Evolutionary conservation across 2,888 invertebrate species (phyloP).

Genomic region (Eristalis arbustorum): DNA sequence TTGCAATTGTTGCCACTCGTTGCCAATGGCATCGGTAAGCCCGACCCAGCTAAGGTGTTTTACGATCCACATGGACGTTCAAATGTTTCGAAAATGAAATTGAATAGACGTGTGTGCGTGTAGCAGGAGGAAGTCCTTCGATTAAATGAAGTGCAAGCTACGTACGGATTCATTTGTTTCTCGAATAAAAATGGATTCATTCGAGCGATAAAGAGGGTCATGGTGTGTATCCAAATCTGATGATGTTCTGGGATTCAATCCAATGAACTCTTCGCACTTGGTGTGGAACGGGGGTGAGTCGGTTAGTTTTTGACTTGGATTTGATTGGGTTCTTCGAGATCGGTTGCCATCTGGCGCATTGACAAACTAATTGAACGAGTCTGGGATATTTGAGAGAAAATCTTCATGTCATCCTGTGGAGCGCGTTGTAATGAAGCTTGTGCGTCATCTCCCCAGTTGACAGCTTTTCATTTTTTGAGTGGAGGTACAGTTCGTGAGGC

Average conservation of each 20-base stretch:
- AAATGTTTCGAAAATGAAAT: background rate
- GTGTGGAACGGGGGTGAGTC: no score
- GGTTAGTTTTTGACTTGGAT: background rate
- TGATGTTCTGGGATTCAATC: no score
- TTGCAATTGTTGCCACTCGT: background rate
- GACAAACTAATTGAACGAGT: background rate
- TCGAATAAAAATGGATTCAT: background rate
- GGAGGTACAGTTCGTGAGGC: no score
- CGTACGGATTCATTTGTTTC: background rate
- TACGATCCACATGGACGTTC: background rate
- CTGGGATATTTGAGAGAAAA: background rate
- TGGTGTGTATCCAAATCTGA: no score
- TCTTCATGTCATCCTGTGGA: no score
- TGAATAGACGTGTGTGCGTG: background rate
- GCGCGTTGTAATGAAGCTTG: no score
- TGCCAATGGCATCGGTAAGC: background rate
- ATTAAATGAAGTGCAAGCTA: background rate
- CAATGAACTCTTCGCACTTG: no score
- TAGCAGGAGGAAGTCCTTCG: background rate
- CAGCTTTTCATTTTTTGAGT: no score
- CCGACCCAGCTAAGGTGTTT: background rate
- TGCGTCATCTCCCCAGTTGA: no score
- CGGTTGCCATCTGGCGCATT: no score
- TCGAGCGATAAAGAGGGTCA: no score
- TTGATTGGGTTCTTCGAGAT: background rate